Conservation (phyloP, 2,888 invertebrate species). For the Drosophila lutescens region DNA sequence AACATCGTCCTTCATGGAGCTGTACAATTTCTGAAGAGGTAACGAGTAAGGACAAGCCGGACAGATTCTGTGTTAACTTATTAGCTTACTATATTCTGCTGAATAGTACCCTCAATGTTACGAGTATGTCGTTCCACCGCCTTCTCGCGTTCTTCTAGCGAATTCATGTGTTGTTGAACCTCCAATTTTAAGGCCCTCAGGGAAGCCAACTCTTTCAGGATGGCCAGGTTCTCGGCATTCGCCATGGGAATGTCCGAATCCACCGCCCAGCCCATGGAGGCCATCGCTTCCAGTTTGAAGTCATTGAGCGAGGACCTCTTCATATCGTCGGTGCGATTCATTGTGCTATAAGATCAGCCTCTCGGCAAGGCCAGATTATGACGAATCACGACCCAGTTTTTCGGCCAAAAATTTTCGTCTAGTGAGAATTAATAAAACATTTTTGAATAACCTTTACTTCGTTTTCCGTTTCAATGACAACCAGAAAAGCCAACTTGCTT, state of each 20-base stretch:
- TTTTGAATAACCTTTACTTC: background rate
- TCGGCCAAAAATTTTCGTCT: constrained; percentile 1
- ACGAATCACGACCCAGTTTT: constrained; percentile 7
- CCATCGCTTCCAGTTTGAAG: constrained; percentile 76
- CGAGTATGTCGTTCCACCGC: constrained; percentile 85
- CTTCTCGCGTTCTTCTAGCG: constrained; percentile 83
- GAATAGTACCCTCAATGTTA: constrained; percentile 85
- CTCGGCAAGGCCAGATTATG: background rate
- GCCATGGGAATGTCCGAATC: constrained; percentile 92
- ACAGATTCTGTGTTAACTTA: background rate
- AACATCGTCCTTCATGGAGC: constrained; percentile 86
- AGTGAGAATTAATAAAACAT: background rate
- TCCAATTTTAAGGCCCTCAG: constrained; percentile 85
- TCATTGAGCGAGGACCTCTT: constrained; percentile 67
- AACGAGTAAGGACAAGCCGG: background rate
- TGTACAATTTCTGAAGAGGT: constrained; percentile 86
- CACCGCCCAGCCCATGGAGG: constrained; percentile 83
- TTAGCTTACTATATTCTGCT: constrained; percentile 85
- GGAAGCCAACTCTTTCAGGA: constrained; percentile 84
- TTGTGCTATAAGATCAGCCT: constrained; percentile 21
- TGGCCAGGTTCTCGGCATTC: constrained; percentile 88
- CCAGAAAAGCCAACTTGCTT: constrained; percentile 2
- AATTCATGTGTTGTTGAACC: constrained; percentile 84
- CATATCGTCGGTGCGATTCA: constrained; percentile 69
- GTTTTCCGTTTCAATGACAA: constrained; percentile 39